A percentile compares a stretch with the other conserved stretches of the same genome.
Evolutionary conservation across 2,797 vertebrate genomes (phyloP).

Genomic region (Dicrostonyx torquatus): DNA sequence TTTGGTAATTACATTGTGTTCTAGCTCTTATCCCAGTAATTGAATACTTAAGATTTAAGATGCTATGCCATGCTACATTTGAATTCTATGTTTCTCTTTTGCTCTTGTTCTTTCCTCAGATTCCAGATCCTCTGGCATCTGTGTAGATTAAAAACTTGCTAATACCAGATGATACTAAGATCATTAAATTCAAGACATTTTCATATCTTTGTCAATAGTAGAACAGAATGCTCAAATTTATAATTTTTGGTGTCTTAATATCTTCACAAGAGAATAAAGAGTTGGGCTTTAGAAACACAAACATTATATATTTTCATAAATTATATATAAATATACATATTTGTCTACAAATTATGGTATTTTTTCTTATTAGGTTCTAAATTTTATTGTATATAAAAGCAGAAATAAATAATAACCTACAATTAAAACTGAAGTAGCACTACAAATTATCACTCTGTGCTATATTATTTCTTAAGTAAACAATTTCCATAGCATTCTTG

Average conservation of each 20-base stretch:
- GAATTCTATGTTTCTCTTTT: slow-evolving; percentile 29
- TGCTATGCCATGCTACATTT: background rate
- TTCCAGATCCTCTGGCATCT: slow-evolving; percentile 46
- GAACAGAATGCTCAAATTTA: slow-evolving; percentile 59
- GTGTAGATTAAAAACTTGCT: slow-evolving; percentile 63
- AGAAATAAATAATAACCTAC: background rate
- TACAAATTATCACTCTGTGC: background rate
- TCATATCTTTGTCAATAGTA: background rate
- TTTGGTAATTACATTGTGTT: slow-evolving; percentile 6
- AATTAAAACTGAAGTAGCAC: background rate
- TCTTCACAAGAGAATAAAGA: slow-evolving; percentile 12
- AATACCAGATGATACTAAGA: slow-evolving; percentile 60
- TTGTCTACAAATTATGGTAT: background rate
- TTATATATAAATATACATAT: background rate
- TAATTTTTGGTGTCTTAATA: slow-evolving; percentile 40
- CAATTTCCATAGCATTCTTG: background rate
- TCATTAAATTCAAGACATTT: slow-evolving; percentile 60
- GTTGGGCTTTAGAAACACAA: background rate
- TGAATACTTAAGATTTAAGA: slow-evolving; percentile 39
- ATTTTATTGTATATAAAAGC: background rate
- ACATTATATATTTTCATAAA: background rate
- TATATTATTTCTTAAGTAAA: background rate
- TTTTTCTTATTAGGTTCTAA: background rate
- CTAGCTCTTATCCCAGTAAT: slow-evolving; percentile 29
- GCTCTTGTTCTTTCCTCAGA: slow-evolving; percentile 23